These are phyloP conservation scores for Amazona vittata DNA, from an alignment of 2,113 vertebrate genomes.

Conservation along the genomic window DNA sequence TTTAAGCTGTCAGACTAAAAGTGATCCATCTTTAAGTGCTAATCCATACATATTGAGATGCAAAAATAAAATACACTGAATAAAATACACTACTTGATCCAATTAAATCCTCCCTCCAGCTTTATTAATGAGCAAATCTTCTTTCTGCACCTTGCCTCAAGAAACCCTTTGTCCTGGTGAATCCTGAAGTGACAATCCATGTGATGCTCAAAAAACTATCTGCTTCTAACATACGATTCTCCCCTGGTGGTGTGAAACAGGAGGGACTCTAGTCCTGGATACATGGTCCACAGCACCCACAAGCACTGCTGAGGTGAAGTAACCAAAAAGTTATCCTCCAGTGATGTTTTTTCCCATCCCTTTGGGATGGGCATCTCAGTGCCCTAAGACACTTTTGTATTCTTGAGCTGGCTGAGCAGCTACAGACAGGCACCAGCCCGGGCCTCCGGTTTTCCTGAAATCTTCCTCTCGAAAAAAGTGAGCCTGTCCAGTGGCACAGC, in stretches of 20 bases:
- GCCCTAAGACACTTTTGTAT: neutral
- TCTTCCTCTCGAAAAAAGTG: neutral
- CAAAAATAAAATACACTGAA: conserved; percentile 44
- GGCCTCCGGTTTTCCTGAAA: neutral
- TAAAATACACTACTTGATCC: conserved; percentile 22
- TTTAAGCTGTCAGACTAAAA: conserved; percentile 49
- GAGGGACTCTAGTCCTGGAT: neutral
- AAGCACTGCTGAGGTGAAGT: neutral
- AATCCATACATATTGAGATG: conserved; percentile 65
- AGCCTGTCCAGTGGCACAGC: neutral
- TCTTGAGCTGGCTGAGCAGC: neutral
- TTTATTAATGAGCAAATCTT: conserved; percentile 33
- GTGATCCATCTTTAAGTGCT: conserved; percentile 53
- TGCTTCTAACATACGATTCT: neutral
- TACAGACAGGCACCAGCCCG: neutral
- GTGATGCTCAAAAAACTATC: neutral
- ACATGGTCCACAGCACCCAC: neutral
- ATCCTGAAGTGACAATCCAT: neutral
- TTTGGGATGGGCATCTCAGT: neutral
- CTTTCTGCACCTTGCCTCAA: neutral
- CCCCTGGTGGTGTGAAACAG: neutral
- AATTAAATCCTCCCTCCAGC: conserved; percentile 51
- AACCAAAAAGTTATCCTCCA: neutral
- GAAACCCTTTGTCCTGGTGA: neutral
- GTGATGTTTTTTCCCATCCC: neutral